These are phyloP conservation scores for Cistogaster globosa DNA, from an alignment of 2,888 invertebrate genomes.

Conservation along the genomic window DNA sequence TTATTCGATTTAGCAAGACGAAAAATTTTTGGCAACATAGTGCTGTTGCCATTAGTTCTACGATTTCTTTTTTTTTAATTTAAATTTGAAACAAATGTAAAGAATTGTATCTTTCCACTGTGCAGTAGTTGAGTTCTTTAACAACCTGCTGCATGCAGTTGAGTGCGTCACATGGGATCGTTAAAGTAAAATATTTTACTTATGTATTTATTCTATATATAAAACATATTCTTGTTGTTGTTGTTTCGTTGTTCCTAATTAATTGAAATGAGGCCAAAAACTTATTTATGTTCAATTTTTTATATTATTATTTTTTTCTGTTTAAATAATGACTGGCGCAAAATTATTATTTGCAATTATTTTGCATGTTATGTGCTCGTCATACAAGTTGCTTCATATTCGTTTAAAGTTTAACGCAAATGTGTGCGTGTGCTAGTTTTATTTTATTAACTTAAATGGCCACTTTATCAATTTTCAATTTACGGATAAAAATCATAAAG, in stretches of 20 bases:
- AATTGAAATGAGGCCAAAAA: slow-evolving; percentile 74
- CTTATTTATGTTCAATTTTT: slow-evolving; percentile 48
- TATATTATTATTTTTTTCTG: slow-evolving; percentile 35
- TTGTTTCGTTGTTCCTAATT: slow-evolving; percentile 73
- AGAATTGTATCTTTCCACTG: no score
- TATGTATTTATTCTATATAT: slow-evolving; percentile 13
- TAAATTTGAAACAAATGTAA: no score
- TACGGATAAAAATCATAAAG: slow-evolving; percentile 41
- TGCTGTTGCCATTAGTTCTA: no score
- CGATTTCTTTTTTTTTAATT: no score
- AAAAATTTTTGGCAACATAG: no score
- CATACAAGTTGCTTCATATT: slow-evolving; percentile 25
- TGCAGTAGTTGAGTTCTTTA: slow-evolving; percentile 43
- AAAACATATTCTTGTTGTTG: slow-evolving; percentile 32
- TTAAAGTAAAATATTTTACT: slow-evolving; percentile 40
- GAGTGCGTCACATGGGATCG: slow-evolving; percentile 48
- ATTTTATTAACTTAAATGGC: slow-evolving; percentile 53
- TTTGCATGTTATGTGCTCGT: slow-evolving; percentile 26
- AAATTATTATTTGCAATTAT: slow-evolving; percentile 64
- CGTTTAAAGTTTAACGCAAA: slow-evolving; percentile 19
- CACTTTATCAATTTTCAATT: slow-evolving; percentile 63
- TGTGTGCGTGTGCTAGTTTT: slow-evolving; percentile 50
- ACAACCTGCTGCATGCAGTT: slow-evolving; percentile 56
- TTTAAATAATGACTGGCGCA: slow-evolving; percentile 49
- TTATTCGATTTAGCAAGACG: no score